Percentiles rank a stretch among this genome's conserved stretches.
Conservation (phyloP, 1,140 invertebrate genomes). For the Drosophila setifemur region DNA sequence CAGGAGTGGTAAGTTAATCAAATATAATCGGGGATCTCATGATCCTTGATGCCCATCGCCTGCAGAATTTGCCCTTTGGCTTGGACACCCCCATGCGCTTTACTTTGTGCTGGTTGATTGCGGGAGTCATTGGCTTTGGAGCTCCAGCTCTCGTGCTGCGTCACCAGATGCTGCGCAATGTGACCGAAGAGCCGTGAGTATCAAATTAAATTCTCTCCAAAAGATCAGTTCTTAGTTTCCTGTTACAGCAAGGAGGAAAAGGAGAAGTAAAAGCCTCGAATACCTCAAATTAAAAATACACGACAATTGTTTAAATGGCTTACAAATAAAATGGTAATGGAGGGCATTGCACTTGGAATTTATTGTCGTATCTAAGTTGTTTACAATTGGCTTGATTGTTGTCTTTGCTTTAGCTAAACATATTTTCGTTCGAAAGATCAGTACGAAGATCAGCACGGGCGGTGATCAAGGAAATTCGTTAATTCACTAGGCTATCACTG, state of each 20-base stretch:
- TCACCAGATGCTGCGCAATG: constrained; percentile 57
- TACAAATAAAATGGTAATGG: constrained; percentile 24
- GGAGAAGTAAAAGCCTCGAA: not conserved
- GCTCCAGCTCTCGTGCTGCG: constrained; percentile 54
- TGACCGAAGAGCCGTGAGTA: constrained; percentile 27
- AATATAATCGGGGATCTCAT: not conserved
- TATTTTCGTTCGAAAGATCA: constrained; percentile 32
- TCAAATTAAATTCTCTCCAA: no score
- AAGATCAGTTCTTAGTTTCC: not conserved
- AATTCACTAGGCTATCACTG: constrained; percentile 16
- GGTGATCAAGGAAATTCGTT: constrained; percentile 62
- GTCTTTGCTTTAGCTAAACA: constrained; percentile 19
- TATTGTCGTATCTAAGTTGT: constrained; percentile 55
- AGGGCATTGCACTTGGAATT: constrained; percentile 54
- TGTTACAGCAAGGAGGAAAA: constrained; percentile 11
- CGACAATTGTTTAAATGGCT: not conserved
- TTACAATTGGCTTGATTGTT: constrained; percentile 15
- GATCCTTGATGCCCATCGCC: not conserved
- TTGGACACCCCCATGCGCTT: constrained; percentile 54
- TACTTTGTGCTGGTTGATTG: constrained; percentile 35
- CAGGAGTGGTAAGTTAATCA: constrained; percentile 37
- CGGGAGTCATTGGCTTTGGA: constrained; percentile 50
- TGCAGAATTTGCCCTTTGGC: constrained; percentile 58
- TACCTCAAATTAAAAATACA: not conserved
- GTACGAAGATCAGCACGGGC: constrained; percentile 27